Percentiles rank a stretch among this genome's conserved stretches.
Evolutionary conservation across 92 coral and sea anemone species (phyloP).

Genomic region (Epizoanthus rinbou): DNA sequence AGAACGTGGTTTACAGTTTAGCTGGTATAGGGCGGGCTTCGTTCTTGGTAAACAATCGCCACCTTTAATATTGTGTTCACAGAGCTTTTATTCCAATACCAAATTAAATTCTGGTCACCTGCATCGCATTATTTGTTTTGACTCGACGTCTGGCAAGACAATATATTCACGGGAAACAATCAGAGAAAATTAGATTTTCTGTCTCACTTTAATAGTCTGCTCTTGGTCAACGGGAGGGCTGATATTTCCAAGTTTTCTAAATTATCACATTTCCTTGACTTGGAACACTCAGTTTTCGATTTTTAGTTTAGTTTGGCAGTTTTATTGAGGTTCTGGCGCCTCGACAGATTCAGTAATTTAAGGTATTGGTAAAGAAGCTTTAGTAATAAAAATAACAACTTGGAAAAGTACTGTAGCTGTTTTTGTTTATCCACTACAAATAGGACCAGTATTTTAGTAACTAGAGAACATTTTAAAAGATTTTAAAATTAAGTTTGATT

Average conservation of each 20-base stretch:
- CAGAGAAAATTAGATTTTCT: constrained; percentile 1
- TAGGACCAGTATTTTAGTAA: too few species aligned
- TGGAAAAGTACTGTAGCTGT: too few species aligned
- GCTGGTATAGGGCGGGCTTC: too few species aligned
- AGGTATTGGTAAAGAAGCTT: too few species aligned
- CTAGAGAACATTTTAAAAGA: too few species aligned
- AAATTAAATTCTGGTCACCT: neutral
- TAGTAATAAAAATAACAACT: too few species aligned
- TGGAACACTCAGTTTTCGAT: neutral
- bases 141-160: neutral
- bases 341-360: neutral
- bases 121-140: neutral
- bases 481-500: too few species aligned
- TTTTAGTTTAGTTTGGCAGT: neutral
- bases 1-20: too few species aligned
- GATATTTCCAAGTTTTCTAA: neutral
- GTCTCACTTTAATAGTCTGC: neutral
- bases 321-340: too few species aligned
- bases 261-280: neutral
- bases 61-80: too few species aligned
- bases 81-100: neutral
- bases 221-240: neutral
- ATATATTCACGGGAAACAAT: neutral
- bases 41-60: too few species aligned
- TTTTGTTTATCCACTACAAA: too few species aligned